phyloP scores from a whole-genome alignment of 2,797 vertebrate species.

The Urocyon cinereoargenteus region DNA sequence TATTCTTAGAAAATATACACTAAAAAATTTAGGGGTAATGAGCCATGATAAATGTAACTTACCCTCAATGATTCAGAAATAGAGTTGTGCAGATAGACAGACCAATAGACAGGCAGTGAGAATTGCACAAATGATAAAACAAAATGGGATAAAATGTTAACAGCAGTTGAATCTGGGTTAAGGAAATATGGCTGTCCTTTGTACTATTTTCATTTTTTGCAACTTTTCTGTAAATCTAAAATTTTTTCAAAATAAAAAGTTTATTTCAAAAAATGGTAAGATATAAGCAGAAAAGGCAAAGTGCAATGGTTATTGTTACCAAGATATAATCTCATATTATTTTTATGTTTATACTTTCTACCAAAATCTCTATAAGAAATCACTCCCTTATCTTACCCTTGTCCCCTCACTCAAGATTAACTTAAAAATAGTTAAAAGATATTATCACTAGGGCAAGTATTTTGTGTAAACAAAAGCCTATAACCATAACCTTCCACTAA shows the following conservation, averaged over 20 bases:
- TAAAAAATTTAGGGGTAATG: background rate
- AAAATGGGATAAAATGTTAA: background rate
- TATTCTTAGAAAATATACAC: background rate
- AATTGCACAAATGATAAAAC: background rate
- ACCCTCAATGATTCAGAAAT: background rate
- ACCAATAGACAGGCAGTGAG: background rate
- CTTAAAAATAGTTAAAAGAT: slow-evolving; percentile 23
- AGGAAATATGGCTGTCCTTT: background rate
- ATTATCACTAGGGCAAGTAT: background rate
- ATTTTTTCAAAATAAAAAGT: slow-evolving; percentile 2
- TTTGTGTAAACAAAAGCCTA: background rate
- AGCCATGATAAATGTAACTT: background rate
- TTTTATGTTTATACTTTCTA: background rate
- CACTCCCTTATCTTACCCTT: background rate
- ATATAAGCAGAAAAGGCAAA: background rate
- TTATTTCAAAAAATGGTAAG: background rate
- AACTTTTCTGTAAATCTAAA: slow-evolving; percentile 14
- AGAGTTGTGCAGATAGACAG: background rate
- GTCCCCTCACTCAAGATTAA: background rate
- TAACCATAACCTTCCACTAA: background rate
- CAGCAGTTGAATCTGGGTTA: background rate
- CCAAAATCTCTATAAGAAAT: slow-evolving; percentile 27
- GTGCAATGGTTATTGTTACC: background rate
- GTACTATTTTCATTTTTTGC: background rate
- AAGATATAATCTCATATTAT: background rate